Evolutionary conservation across 2,888 invertebrate genomes (phyloP).

Genomic region (Hydroisotoma schaefferi): DNA sequence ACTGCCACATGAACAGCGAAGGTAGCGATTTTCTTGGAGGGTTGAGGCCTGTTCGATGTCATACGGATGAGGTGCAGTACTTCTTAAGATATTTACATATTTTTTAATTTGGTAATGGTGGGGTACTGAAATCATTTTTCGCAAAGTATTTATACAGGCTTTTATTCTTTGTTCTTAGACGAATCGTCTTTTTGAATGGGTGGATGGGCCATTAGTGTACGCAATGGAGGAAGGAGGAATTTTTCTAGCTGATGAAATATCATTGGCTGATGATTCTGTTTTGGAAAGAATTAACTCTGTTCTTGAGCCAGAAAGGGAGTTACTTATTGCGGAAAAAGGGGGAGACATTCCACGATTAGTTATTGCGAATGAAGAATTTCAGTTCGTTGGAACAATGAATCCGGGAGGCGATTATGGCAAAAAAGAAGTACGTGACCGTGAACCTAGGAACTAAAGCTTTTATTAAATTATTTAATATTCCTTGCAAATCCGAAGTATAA

Average conservation of each 20-base stretch:
- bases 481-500: neutral
- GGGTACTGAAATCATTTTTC: neutral
- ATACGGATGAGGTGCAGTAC: conserved; percentile 49
- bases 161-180: conserved; percentile 8
- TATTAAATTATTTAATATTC: conserved; percentile 1
- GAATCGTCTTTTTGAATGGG: conserved; percentile 85
- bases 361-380: conserved; percentile 69
- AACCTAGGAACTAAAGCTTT: too few species aligned
- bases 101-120: too few species aligned
- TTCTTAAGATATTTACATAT: conserved; percentile 7
- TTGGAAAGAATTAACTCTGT: conserved; percentile 95
- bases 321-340: conserved; percentile 88
- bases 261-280: conserved; percentile 96
- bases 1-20: conserved; percentile 99
- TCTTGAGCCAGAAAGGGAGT: conserved; percentile 83
- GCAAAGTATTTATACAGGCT: neutral
- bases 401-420: conserved; percentile 99
- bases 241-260: conserved; percentile 97
- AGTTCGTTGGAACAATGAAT: conserved; percentile 98
- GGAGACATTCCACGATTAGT: conserved; percentile 57
- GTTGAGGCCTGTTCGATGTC: conserved; percentile 77
- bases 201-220: conserved; percentile 88
- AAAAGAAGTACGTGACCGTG: conserved; percentile 71
- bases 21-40: conserved; percentile 97
- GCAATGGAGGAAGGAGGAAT: conserved; percentile 84